Evolutionary conservation across 2,888 invertebrate species (phyloP), one percentile per base, ranked within the genome.

Genomic region (Malacosoma neustria): DNA sequence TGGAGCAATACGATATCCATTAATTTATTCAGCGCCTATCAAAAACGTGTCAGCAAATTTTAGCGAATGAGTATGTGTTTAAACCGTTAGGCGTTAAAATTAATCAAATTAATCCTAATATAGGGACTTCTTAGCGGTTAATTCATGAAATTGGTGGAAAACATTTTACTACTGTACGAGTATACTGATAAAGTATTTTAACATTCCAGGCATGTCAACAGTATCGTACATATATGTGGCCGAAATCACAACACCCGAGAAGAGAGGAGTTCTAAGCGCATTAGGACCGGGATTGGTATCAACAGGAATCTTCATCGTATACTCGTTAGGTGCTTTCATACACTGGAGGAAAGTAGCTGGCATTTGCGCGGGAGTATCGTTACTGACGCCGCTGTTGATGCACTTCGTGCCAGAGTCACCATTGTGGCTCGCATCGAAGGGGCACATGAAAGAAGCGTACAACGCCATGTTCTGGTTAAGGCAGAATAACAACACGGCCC

Each of bases 271-370:
- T 36, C 76, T 92, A 5, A 91, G 92, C 44, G 90, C 92, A 1
- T 60, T 91, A 13, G 92, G 92, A 1, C 92, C 92, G 0, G 89
- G 92, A 1, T 74, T 91, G 43, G 92, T 92, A 13, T 92, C 92
- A 0, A 87, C 92, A 2, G 92, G 92, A 1, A 92, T 93, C 40
- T 87, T 93, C 40, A 71, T 91, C 35, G 89, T 91, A 2, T 92
- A 92, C 70, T 87, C 88, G 0, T 57, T 92, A 6, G 92, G 92
- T 13, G 90, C 91, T 7, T 81, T 90, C 54, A 70, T 91, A 5
- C 87, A 89, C 39, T 93, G 92, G 92, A 82, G 90, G 41, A 87
- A 85, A 38, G 88, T 91, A 0, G 90, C 91, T 0, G 88, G 89
- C 1, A 84, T 90, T 29, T 90, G 91, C 57, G 88, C 90, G 1